phyloP scores from a whole-genome alignment of 2,888 invertebrate species.

The Cosmia trapezina region DNA sequence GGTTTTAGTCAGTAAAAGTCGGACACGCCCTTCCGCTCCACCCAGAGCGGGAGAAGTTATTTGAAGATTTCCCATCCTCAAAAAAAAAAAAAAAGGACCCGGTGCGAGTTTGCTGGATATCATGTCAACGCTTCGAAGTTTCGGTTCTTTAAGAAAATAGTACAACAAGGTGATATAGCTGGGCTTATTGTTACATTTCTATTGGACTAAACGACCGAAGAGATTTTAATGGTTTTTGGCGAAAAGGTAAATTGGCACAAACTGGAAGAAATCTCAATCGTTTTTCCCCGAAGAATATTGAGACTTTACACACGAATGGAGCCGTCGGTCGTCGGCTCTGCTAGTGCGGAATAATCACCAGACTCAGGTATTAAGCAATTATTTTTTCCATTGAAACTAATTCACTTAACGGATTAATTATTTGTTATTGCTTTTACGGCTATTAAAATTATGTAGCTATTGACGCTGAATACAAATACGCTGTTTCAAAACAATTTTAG shows the following conservation, averaged over 20 bases:
- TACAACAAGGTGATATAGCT: background rate
- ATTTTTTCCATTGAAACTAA: constrained; percentile 3
- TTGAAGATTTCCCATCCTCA: no score
- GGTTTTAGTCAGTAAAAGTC: no score
- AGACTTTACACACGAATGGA: constrained; percentile 5
- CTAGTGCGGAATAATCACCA: constrained; percentile 4
- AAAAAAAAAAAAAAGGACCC: no score
- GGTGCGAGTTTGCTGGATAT: no score
- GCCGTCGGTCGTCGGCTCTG: background rate
- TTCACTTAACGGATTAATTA: background rate
- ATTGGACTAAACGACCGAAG: background rate
- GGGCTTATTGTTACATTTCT: no score
- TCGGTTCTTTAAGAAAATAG: background rate
- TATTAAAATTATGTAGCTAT: background rate
- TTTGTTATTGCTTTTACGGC: background rate
- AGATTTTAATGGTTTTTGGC: background rate
- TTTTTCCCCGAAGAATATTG: background rate
- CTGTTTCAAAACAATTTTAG: background rate
- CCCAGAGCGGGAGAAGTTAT: no score
- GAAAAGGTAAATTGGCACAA: constrained; percentile 5
- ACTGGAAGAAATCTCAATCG: background rate
- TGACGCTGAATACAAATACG: background rate
- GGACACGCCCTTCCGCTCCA: no score
- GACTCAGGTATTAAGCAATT: background rate
- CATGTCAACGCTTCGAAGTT: background rate